Evolutionary conservation across 2,113 vertebrate genomes (phyloP), one percentile per base, ranked within the genome.

Genomic region (Sclerurus mexicanus): DNA sequence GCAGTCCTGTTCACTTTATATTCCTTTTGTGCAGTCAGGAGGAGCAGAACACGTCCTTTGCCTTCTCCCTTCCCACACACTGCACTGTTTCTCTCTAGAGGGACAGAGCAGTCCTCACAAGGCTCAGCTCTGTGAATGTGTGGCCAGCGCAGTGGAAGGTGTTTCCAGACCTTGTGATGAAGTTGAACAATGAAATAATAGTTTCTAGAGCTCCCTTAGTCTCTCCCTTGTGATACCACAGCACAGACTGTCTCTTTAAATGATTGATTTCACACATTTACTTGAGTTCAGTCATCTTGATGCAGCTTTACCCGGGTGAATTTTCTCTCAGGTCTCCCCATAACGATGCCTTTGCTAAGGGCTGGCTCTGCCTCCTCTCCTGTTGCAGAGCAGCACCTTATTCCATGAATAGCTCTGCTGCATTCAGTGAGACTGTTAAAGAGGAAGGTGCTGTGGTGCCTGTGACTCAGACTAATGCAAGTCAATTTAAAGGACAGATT

Each of bases 401-500:
- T 60, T 46, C 69, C 35, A 0, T 46, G 42, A 77, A 33, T 4
- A 86, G 42, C 63, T 81, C 76, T 85, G 64, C 79, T 91, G 91
- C 75, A 37, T 76, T 76, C 42, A 9, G 53, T 10, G 87, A 49
- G 37, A 2, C 23, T 76, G 67, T 44, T 66, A 10, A 60, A 63
- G 71, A 53, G 46, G 35, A 62, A 69, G 64, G 83, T 73, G 77
- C 87, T 75, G 50, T 56, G 58, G 4, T 90, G 82, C 75, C 63
- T 90, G 78, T 95, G 90, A 92, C 92, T 94, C 87, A 95, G 73
- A 71, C 76, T 90, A 93, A 87, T 91, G 82, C 88, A 60, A 86
- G 52, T 92, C 88, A 93, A 74, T 92, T 90, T 92, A 89, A 92
- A 92, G 95, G 79, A 93, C 86, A 90, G 76, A 90, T 90, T 63